Base-by-base conservation (phyloP, 2,797 vertebrate species). In the Enteromius anoplus region DNA sequence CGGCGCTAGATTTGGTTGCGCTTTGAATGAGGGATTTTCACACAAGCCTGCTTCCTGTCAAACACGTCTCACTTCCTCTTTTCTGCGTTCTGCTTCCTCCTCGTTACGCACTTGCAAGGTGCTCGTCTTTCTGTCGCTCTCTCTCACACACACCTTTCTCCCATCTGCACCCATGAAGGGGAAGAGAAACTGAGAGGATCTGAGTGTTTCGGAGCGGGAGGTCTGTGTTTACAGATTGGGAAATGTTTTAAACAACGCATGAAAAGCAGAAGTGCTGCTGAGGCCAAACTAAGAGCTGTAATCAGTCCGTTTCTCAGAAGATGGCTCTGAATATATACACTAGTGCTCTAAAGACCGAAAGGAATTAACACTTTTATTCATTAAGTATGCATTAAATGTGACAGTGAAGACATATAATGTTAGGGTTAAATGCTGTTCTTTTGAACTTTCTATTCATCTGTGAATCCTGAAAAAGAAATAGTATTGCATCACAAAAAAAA, bases 61-160 rank as follows among this genome's bases (percentile, higher is more conserved):
- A 89, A 87, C 89, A 86, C 89, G 84, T 94, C 88, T 94, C 93
- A 88, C 91, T 94, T 94, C 93, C 89, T 87, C 85, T 89, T 77
- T 84, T 37, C 34, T 73, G 65, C 17, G 29, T 70, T 84, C 84
- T 89, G 83, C 91, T 92, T 92, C 91, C 91, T 89, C 86, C 82
- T 78, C 66, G 45, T 29, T 73, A 75, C n/a, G 42, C 70, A 82
- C 47, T 70, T 64, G 82, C 80, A 78, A 85, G 80, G 47, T 83
- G 71, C 62, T 55, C 34, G 26, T 23, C 75, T 81, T 83, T 87
- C 68, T 76, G 64, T 40, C 75, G 23, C 66, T 68, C 68, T 58
- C n/a, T 32, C 69, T 23, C 69, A 75, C 29, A 72, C 64, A 86
- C 80, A 83, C 80, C 58, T 88, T 76, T 40, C 70, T 86, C 53